Evolutionary conservation across 2,797 vertebrate species (phyloP).

Genomic region (Manis crassicaudata): DNA sequence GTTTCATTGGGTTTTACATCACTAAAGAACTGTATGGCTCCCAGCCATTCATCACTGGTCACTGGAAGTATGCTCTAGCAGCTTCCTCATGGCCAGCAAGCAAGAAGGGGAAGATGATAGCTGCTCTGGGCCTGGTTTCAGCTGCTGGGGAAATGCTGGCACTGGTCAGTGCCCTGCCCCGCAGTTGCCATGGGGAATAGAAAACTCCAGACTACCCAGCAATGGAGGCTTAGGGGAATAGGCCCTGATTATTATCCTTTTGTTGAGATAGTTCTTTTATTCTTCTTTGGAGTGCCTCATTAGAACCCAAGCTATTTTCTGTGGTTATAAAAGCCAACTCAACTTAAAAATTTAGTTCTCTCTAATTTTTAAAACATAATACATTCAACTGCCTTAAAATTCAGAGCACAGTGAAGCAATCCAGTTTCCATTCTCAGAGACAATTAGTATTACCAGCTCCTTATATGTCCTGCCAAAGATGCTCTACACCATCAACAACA

Average conservation of each 20-base stretch:
- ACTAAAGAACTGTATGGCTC: background rate
- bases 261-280: constrained; percentile 30
- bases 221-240: background rate
- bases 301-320: constrained; percentile 41
- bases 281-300: background rate
- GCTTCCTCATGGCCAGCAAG: background rate
- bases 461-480: background rate
- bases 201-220: background rate
- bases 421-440: constrained; percentile 11
- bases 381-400: constrained; percentile 8
- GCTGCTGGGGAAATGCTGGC: background rate
- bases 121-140: background rate
- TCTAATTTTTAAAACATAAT: constrained; percentile 19
- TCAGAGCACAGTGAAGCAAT: background rate
- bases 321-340: background rate
- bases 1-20: background rate
- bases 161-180: background rate
- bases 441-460: background rate
- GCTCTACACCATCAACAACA: background rate
- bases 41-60: background rate
- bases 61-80: background rate
- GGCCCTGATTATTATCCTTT: background rate
- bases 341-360: background rate
- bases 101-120: background rate
- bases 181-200: background rate